Evolutionary conservation across 2,888 invertebrate species (phyloP), one percentile per base, ranked within the genome.

Genomic region (Drosophila niveifrons): DNA sequence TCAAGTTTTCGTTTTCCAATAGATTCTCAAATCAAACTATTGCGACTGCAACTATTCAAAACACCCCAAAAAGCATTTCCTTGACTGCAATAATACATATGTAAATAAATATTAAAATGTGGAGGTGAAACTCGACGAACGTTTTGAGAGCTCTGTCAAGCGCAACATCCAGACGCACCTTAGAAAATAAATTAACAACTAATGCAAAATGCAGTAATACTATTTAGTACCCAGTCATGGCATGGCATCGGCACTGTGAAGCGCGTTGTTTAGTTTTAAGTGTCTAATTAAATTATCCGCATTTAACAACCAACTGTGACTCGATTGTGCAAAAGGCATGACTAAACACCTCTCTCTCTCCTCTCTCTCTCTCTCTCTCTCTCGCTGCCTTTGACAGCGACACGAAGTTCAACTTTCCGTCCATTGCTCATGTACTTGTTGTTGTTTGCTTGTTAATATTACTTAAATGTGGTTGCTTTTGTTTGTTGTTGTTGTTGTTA

Each of bases 261-360:
- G 41, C 53, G 57, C 59, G 63, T 52, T 87, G 73, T 89, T 89
- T 81, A 81, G 88, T 81, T 76, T 71, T 51, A 76, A 81, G 82
- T 84, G 72, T 87, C 85, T 84, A 84, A 84, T 89, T 89, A 74
- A 84, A 84, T 84, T 89, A 84, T 73, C 72, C 85, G 82, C 89
- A 84, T 78, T 89, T 84, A 89, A 83, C 88, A 70, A 64, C 41
- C 71, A 66, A 64, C 82, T 84, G 83, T 76, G 89, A 87, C 76
- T 89, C 39, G 87, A 82, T 82, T 89, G 83, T 87, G 89, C 85
- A 89, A 87, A 84, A 76, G 75, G 65, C 89, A 78, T 87, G 78
- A 80, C 84, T 80, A 80, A 83, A 66, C 72, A 72, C 61, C 83
- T 50, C 55, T 28, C 29, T 41, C 53, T 23, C 8, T 2, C n/a